These are phyloP conservation scores for Gastracanthus pulcherrimus DNA, from an alignment of 2,888 invertebrate species.

Conservation along the genomic window DNA sequence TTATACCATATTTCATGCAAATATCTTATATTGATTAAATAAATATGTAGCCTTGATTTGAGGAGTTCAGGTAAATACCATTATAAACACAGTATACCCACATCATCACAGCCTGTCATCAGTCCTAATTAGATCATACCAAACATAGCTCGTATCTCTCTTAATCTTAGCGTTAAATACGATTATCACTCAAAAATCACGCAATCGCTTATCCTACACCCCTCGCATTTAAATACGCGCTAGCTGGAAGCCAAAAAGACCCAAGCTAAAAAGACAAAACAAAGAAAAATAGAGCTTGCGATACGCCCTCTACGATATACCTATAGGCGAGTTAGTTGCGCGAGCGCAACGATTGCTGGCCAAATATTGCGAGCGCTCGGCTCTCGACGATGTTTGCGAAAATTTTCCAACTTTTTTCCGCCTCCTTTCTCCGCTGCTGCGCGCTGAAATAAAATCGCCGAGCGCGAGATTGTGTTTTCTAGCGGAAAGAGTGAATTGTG, in stretches of 20 bases:
- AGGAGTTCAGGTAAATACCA: too few species aligned
- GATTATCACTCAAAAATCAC: too few species aligned
- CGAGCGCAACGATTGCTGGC: conserved; percentile 23
- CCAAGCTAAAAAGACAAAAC: background rate
- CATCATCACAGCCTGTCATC: too few species aligned
- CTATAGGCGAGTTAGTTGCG: background rate
- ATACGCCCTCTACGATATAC: background rate
- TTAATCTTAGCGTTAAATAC: too few species aligned
- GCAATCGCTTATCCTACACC: too few species aligned
- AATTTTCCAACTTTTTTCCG: conserved; percentile 12
- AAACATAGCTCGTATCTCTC: too few species aligned
- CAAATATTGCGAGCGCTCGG: conserved; percentile 31
- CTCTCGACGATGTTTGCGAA: conserved; percentile 17
- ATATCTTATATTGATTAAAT: too few species aligned
- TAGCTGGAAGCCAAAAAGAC: background rate
- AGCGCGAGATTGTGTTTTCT: background rate
- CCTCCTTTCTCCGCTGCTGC: background rate
- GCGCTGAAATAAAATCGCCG: background rate
- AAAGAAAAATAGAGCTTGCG: background rate
- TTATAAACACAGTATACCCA: too few species aligned
- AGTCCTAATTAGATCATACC: too few species aligned
- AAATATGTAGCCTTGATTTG: too few species aligned
- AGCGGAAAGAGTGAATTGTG: background rate
- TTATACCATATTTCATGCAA: too few species aligned
- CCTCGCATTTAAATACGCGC: too few species aligned